These are phyloP conservation scores for Monomorium pharaonis DNA, from an alignment of 1,140 invertebrate genomes.

Conservation along the genomic window DNA sequence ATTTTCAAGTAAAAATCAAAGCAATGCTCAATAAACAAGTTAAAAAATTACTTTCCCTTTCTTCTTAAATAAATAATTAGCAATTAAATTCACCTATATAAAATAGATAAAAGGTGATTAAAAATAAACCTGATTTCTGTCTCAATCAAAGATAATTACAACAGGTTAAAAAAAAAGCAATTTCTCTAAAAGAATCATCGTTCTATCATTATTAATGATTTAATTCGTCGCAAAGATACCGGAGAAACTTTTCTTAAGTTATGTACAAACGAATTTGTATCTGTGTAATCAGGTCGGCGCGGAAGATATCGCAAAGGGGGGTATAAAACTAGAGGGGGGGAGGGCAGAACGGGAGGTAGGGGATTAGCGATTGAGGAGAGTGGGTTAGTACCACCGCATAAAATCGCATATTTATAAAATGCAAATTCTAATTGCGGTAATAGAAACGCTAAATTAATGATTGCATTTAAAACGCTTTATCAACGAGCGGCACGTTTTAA, in stretches of 20 bases:
- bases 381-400: neutral
- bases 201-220: neutral
- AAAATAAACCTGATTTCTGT: neutral
- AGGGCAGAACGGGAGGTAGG: neutral
- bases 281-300: neutral
- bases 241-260: neutral
- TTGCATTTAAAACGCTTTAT: slow-evolving; percentile 77
- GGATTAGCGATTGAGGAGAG: slow-evolving; percentile 27
- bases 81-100: neutral
- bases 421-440: slow-evolving; percentile 77
- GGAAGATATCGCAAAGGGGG: neutral
- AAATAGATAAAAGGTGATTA: neutral
- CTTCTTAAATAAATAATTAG: neutral
- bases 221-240: neutral
- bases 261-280: neutral
- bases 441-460: slow-evolving; percentile 75
- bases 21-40: neutral
- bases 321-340: neutral
- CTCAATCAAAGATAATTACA: neutral
- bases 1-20: neutral
- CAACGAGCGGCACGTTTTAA: slow-evolving; percentile 67
- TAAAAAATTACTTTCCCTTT: neutral
- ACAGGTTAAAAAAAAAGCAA: neutral
- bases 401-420: slow-evolving; percentile 77
- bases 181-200: neutral